A percentile compares a stretch with the other conserved stretches of the same genome.
Evolutionary conservation across 2,797 vertebrate species (phyloP).

Genomic region (Amniataba percoides): DNA sequence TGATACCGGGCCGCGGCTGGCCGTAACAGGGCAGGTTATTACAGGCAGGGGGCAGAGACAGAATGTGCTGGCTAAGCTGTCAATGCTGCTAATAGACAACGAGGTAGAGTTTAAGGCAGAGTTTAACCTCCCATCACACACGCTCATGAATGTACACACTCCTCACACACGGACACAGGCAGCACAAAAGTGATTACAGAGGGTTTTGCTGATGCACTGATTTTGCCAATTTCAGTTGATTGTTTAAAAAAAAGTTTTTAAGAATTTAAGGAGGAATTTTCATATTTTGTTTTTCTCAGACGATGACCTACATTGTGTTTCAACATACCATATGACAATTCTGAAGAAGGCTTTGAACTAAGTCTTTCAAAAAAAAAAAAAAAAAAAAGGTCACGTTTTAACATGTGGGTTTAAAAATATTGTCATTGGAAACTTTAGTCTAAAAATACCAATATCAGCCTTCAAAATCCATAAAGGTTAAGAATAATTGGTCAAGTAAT

Average conservation of each 20-base stretch:
- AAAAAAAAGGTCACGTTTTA: neutral
- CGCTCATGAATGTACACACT: conserved; percentile 37
- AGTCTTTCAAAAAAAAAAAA: neutral
- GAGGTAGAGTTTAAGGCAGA: conserved; percentile 86
- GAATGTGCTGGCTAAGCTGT: conserved; percentile 95
- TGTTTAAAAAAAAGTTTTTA: neutral
- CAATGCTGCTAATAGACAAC: conserved; percentile 93
- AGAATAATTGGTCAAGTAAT: conserved; percentile 2
- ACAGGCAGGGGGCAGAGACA: conserved; percentile 89
- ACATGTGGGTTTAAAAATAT: neutral
- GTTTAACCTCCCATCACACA: conserved; percentile 74
- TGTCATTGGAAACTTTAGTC: neutral
- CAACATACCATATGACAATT: neutral
- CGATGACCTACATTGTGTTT: neutral
- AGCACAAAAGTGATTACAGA: conserved; percentile 27
- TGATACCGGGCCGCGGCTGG: conserved; percentile 88
- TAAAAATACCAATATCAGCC: conserved; percentile 14
- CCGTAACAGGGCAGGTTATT: conserved; percentile 93
- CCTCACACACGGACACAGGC: conserved; percentile 16
- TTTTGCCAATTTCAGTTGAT: neutral
- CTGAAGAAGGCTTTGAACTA: neutral
- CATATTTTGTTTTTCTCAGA: neutral
- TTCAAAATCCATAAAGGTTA: neutral
- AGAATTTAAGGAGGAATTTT: neutral
- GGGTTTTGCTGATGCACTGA: conserved; percentile 15